Evolutionary conservation across 2,113 vertebrate species (phyloP), one percentile per base, ranked within the genome.

Genomic region (Electrona antarctica): DNA sequence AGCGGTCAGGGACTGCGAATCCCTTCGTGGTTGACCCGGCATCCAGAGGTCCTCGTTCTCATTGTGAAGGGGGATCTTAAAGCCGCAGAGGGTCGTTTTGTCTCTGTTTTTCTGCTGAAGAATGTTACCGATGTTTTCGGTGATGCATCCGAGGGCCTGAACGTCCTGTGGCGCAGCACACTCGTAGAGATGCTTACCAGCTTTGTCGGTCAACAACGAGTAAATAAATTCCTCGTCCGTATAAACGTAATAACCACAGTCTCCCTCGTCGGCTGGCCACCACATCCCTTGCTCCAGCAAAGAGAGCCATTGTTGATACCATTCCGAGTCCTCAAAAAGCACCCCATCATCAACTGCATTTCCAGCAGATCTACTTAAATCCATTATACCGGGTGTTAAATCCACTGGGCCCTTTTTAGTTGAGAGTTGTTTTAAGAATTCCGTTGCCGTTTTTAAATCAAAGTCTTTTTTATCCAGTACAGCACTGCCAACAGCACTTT

Each of bases 211-310:
- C 52, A 99, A 90, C 58, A 98, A 83, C 0, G 95, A 98, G 87
- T 97, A 99, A 60, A 98, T 94, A 76, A 93, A 96, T 45, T 95
- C 92, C 49, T 92, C 93, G 86, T 98, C 94, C 47, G 94, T 95
- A 79, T 97, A 98, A 89, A 97, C 91, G 76, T 93, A 98, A 85
- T 98, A 96, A 1, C 97, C 97, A 92, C 94, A 98, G 59, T 97
- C 92, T 14, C 95, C 96, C 81, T 91, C 89, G 74, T 98, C 96
- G 68, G 95, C 96, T 14, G 95, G 95, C 95, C 96, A 98, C 98
- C 98, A 99, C 14, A 98, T 28, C 1, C 96, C 97, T 85, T 95
- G 94, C 71, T 97, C 94, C 88, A 98, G 85, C 63, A 94, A 90
- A 60, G 92, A 93, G 64, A 97, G 90, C 97, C 97, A 99, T 59